Percentiles rank a stretch among this genome's conserved stretches.
Evolutionary conservation across 37 sponge, comb jelly and placozoan species (phyloP).

Genomic region (Spongilla lacustris): DNA sequence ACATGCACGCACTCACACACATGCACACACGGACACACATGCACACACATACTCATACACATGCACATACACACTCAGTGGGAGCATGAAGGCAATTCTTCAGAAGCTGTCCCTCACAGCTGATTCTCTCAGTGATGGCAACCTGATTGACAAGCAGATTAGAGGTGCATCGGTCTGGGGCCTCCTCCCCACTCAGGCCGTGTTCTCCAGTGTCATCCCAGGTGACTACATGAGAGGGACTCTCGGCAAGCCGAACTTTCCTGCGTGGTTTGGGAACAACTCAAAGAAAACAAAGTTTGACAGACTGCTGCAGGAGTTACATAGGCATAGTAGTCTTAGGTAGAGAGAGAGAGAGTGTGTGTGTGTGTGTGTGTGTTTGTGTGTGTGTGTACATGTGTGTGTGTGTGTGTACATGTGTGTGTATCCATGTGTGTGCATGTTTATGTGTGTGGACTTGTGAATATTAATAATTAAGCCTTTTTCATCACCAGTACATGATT

Average conservation of each 20-base stretch:
- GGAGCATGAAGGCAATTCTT: neutral
- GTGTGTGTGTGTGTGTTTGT: neutral
- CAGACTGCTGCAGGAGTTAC: conserved; percentile 75
- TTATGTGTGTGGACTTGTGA: too few species aligned
- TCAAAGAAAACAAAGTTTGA: conserved; percentile 70
- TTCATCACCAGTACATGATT: too few species aligned
- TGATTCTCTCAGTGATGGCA: conserved; percentile 85
- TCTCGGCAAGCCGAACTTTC: conserved; percentile 78
- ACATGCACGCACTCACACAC: neutral
- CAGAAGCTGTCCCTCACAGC: conserved; percentile 64
- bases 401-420: too few species aligned
- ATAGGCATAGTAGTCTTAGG: conserved; percentile 72
- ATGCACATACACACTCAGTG: conserved; percentile 32
- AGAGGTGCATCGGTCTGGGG: conserved; percentile 63
- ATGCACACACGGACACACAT: neutral
- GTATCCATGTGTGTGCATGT: too few species aligned
- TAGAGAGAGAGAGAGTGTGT: conserved; percentile 1
- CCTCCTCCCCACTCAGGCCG: conserved; percentile 81
- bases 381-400: neutral
- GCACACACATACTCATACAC: conserved; percentile 16
- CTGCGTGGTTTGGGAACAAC: conserved; percentile 90
- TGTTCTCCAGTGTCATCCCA: conserved; percentile 91
- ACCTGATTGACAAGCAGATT: conserved; percentile 77
- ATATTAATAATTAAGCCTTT: too few species aligned
- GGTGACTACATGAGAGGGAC: conserved; percentile 79